A percentile compares a stretch with the other conserved stretches of the same genome.
Conservation (phyloP, 92 coral and sea anemone genomes). For the Zoanthus solanderi region DNA sequence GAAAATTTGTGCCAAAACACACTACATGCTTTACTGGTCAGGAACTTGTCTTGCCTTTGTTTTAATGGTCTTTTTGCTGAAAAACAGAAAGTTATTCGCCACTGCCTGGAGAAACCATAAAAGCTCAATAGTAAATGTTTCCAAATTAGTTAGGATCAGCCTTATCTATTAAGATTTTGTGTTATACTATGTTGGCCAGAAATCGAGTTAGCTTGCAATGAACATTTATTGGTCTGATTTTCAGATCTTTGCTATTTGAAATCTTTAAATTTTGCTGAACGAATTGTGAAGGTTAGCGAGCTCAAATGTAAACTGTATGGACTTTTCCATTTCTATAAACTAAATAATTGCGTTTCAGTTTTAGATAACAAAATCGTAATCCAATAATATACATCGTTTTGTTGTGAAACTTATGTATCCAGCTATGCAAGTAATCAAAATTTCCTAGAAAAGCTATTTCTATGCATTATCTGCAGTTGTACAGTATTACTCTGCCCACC, state of each 20-base stretch:
- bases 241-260: background rate
- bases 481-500: background rate
- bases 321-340: background rate
- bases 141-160: background rate
- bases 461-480: constrained; percentile 19
- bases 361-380: background rate
- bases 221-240: background rate
- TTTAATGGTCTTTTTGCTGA: background rate
- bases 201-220: constrained; percentile 42
- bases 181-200: background rate
- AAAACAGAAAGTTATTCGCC: background rate
- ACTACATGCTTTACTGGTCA: background rate
- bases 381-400: background rate
- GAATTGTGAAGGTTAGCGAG: background rate
- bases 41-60: constrained; percentile 7
- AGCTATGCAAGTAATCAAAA: background rate
- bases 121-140: background rate
- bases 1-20: background rate
- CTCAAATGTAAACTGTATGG: background rate
- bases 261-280: too few relatives aligned
- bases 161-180: background rate
- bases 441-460: background rate
- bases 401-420: background rate
- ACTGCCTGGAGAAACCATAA: background rate
- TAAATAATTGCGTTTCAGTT: background rate